phyloP scores from a whole-genome alignment of 2,113 vertebrate species.

The Cisticola juncidis region DNA sequence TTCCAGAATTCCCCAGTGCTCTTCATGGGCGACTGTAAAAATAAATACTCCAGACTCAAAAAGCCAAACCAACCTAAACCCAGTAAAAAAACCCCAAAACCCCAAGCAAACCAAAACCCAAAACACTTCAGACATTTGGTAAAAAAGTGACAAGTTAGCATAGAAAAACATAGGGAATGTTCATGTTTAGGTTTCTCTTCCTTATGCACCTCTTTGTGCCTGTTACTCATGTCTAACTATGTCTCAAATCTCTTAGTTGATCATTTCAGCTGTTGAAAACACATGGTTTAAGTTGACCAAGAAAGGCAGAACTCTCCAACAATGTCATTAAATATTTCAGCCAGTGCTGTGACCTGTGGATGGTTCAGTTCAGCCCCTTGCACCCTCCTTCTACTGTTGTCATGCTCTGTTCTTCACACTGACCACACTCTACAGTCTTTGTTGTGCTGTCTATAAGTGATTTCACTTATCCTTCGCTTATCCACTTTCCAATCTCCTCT shows the following conservation, averaged over 20 bases:
- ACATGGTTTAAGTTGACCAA: background rate
- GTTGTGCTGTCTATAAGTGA: background rate
- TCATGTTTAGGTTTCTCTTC: background rate
- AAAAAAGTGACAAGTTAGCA: background rate
- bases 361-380: background rate
- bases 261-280: background rate
- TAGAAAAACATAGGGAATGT: background rate
- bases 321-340: background rate
- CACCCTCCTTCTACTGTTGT: background rate
- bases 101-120: background rate
- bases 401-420: background rate
- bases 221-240: background rate
- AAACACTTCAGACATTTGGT: background rate
- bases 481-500: conserved; percentile 3
- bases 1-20: background rate
- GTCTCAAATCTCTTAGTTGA: background rate
- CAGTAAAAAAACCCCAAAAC: too few species aligned
- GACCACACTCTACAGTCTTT: background rate
- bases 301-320: background rate
- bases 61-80: background rate
- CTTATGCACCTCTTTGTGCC: background rate
- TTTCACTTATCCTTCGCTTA: too few species aligned
- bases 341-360: background rate
- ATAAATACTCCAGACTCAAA: background rate
- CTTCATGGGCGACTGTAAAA: background rate